A percentile compares a stretch with the other conserved stretches of the same genome.
phyloP scores from a whole-genome alignment of 2,888 invertebrate genomes.

The Ophion obscuratus region DNA sequence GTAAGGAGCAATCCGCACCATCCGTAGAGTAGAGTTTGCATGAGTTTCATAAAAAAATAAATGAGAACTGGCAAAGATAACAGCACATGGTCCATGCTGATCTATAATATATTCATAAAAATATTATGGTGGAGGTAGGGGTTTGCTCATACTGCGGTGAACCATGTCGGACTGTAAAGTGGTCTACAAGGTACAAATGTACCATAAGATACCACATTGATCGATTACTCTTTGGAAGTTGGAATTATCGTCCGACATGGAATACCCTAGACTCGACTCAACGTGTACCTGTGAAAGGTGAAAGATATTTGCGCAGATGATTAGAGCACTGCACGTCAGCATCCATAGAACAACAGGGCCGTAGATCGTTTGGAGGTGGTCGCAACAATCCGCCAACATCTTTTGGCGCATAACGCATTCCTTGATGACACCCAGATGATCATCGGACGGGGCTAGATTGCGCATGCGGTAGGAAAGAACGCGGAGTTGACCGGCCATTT shows the following conservation, averaged over 20 bases:
- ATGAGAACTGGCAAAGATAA: not conserved
- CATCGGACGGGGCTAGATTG: conserved; percentile 40
- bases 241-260: not conserved
- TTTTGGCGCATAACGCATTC: conserved; percentile 65
- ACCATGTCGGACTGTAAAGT: too few relatives aligned
- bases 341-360: conserved; percentile 70
- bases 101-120: too few relatives aligned
- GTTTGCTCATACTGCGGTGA: too few relatives aligned
- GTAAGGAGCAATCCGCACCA: conserved; percentile 61
- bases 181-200: too few relatives aligned
- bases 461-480: conserved; percentile 63
- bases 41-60: conserved; percentile 49
- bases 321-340: conserved; percentile 66
- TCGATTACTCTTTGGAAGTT: too few relatives aligned
- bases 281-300: conserved; percentile 66
- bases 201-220: too few relatives aligned
- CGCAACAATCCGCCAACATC: conserved; percentile 59
- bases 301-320: conserved; percentile 72
- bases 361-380: conserved; percentile 68
- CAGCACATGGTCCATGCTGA: too few relatives aligned
- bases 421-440: conserved; percentile 55
- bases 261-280: not conserved
- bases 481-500: conserved; percentile 72
- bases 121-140: not conserved
- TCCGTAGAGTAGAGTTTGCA: conserved; percentile 61